These are phyloP conservation scores for Corythoichthys haematopterus DNA, from an alignment of 2,113 vertebrate species.

Conservation along the genomic window DNA sequence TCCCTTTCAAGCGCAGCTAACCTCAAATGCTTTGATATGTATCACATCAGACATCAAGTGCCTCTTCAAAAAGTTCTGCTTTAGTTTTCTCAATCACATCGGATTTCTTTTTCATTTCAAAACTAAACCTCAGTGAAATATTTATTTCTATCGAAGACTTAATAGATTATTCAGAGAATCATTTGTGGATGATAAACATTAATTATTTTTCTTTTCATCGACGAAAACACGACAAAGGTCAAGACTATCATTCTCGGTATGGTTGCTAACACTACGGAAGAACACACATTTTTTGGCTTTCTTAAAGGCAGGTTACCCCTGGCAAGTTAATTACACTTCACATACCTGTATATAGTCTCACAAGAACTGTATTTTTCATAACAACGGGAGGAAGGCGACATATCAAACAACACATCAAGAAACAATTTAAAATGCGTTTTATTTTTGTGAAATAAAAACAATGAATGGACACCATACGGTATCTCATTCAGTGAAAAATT, in stretches of 20 bases:
- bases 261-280: neutral
- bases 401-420: too few species aligned
- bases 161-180: slow-evolving; percentile 15
- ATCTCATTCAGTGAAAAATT: too few species aligned
- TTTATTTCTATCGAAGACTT: slow-evolving; percentile 5
- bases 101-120: neutral
- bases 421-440: too few species aligned
- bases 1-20: slow-evolving; percentile 17
- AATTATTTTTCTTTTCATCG: neutral
- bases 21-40: slow-evolving; percentile 14
- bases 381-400: too few species aligned
- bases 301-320: too few species aligned
- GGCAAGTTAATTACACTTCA: too few species aligned
- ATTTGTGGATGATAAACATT: neutral
- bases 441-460: too few species aligned
- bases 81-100: neutral
- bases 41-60: slow-evolving; percentile 8
- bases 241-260: neutral
- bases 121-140: neutral
- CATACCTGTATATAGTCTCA: too few species aligned
- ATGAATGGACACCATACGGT: too few species aligned
- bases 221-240: neutral
- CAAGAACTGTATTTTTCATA: too few species aligned
- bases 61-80: neutral
- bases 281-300: too few species aligned